These are phyloP conservation scores for Cranoglanis bouderius DNA, from an alignment of 2,113 vertebrate species.

Conservation along the genomic window DNA sequence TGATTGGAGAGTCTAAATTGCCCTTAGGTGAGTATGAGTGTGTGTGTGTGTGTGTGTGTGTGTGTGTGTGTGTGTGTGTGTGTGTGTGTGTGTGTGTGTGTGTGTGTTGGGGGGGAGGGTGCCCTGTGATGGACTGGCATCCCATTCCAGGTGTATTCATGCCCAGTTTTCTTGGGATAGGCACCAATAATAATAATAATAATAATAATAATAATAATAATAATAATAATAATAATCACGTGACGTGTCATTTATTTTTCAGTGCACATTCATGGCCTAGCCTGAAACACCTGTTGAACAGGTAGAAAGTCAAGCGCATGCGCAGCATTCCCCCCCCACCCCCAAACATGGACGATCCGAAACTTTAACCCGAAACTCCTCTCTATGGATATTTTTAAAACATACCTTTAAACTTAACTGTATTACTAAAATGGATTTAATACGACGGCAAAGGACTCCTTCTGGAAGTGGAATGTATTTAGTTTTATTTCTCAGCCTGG, in stretches of 20 bases:
- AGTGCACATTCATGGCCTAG: too few relatives aligned
- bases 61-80: neutral
- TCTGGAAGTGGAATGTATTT: neutral
- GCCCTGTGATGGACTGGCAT: neutral
- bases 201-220: too few relatives aligned
- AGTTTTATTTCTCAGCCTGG: neutral
- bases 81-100: neutral
- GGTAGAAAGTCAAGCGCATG: neutral
- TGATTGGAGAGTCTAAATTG: neutral
- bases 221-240: neutral
- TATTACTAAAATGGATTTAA: neutral
- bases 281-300: slow-evolving; percentile 19
- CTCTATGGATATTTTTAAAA: neutral
- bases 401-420: neutral
- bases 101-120: neutral
- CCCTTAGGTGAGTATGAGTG: neutral
- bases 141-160: neutral
- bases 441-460: neutral
- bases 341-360: neutral
- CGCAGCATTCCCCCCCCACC: too few relatives aligned
- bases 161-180: neutral
- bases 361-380: neutral
- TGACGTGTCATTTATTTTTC: neutral
- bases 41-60: neutral
- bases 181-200: neutral